A percentile compares a stretch with the other conserved stretches of the same genome.
These are phyloP conservation scores for Sylvietta virens DNA, from an alignment of 2,113 vertebrate species.

Conservation along the genomic window DNA sequence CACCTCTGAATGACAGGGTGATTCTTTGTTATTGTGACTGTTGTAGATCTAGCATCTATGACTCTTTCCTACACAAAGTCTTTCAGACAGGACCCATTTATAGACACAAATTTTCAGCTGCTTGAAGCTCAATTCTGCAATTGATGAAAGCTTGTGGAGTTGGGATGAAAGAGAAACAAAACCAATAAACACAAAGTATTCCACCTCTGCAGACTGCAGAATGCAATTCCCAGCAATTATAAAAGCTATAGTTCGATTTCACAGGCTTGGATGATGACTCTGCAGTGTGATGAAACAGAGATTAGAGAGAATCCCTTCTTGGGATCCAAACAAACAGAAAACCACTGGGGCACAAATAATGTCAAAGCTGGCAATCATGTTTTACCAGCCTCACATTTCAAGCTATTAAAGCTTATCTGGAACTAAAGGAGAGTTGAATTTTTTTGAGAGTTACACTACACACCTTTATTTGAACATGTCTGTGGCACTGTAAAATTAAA, in stretches of 20 bases:
- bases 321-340: not conserved
- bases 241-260: not conserved
- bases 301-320: not conserved
- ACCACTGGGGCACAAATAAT: not conserved
- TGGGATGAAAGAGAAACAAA: not conserved
- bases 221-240: not conserved
- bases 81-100: not conserved
- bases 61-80: not conserved
- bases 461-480: not conserved
- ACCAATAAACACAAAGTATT: not conserved
- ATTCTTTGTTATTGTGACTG: not conserved
- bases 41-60: not conserved
- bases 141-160: accelerated
- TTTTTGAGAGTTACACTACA: not conserved
- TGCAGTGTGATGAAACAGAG: not conserved
- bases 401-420: not conserved
- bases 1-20: not conserved
- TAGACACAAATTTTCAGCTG: not conserved
- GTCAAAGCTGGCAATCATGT: not conserved
- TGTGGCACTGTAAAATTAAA: not conserved
- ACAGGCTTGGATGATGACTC: not conserved
- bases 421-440: not conserved
- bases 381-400: not conserved
- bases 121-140: not conserved
- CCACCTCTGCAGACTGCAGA: not conserved